Percentiles rank a stretch among this genome's conserved stretches.
phyloP scores from a whole-genome alignment of 1,140 invertebrate species.

The Dreissena polymorpha region DNA sequence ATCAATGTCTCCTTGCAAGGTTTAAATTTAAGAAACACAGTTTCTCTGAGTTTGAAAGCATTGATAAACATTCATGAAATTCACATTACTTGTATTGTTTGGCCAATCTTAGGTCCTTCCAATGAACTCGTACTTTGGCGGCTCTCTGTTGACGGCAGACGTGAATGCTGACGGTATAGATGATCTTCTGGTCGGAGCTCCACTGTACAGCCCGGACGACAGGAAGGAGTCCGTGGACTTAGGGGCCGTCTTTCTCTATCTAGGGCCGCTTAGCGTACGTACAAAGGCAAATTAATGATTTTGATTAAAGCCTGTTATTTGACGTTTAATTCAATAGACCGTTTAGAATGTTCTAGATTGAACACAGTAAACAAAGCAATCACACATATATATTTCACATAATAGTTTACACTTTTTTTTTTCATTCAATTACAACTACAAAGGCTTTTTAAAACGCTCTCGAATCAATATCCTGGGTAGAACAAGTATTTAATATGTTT shows the following conservation, averaged over 20 bases:
- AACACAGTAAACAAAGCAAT: neutral
- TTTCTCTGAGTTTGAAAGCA: neutral
- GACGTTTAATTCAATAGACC: neutral
- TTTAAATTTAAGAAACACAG: no score
- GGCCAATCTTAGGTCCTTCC: slow-evolving; percentile 18
- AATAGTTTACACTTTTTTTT: no score
- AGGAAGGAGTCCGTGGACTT: slow-evolving; percentile 17
- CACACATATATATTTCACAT: neutral
- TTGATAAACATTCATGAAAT: neutral
- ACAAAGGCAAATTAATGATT: no score
- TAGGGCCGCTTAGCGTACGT: neutral
- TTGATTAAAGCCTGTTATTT: no score
- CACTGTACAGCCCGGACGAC: slow-evolving; percentile 11
- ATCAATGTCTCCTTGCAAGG: neutral
- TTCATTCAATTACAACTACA: no score
- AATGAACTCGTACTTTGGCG: slow-evolving; percentile 44
- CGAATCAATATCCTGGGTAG: no score
- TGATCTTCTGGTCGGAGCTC: slow-evolving; percentile 39
- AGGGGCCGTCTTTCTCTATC: slow-evolving; percentile 33
- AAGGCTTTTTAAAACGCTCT: no score
- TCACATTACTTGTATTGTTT: neutral
- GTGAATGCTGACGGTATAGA: slow-evolving; percentile 40
- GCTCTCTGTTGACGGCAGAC: slow-evolving; percentile 22
- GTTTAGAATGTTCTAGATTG: neutral
- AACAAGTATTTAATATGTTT: no score